Base-by-base conservation (phyloP, 1,140 invertebrate genomes). In the Drosophila setifemur region DNA sequence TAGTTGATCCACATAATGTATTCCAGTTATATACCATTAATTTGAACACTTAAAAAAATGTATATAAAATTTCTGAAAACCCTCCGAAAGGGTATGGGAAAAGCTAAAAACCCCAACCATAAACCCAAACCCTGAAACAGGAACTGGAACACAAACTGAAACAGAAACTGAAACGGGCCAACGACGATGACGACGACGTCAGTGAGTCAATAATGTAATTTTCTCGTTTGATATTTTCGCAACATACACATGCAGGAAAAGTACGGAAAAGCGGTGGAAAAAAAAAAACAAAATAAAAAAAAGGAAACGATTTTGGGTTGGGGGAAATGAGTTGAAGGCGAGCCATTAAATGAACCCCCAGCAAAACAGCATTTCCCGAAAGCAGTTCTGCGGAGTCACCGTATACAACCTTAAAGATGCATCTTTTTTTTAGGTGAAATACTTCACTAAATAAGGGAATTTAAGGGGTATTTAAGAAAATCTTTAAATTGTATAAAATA, bases 121-220 rank as follows among this genome's bases (percentile, higher is more conserved):
- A 48, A n/a, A 63, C 52, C 40, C 33, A 66, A 66, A 35, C 29
- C 28, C 64, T 53, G 40, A 48, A 42, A 45, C 53, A 75, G 40
- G 25, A 58, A 61, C 39, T 43, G 26, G 57, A 54, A 54, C 31
- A 58, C 50, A 50, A 58, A 52, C 14, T 28, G 47, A 21, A 53
- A 40, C 47, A 44, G 25, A 45, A 60, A 57, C 50, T 44, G 26
- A 39, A 60, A 60, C 35, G 49, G 49, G 42, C 44, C 45, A 33
- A 35, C 64, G 26, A 61, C 69, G 73, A 54, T 44, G 42, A 44
- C 45, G 28, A 35, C 64, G 26, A 61, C 69, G 73, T 75, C 72
- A 70, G 60, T 81, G 64, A 81, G 76, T 81, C 76, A 81, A 81
- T 81, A 82, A 82, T 81, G 67, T 82, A 81, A 81, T 81, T 81